Base-by-base conservation (phyloP, 1,140 invertebrate genomes). In the Caenorhabditis briggsae region DNA sequence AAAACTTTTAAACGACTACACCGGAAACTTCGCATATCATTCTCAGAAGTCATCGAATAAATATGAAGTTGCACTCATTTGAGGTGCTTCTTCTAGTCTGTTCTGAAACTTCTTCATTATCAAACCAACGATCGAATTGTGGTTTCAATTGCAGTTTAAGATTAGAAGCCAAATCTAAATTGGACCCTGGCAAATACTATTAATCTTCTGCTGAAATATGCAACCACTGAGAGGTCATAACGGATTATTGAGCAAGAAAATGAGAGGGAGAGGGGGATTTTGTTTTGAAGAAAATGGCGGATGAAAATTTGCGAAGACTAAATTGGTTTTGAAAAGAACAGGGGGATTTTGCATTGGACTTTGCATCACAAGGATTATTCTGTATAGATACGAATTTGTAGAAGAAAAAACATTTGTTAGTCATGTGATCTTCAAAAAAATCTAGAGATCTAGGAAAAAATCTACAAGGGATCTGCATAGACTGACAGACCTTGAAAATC, bases 151-250 rank as follows among this genome's bases (percentile, higher is more conserved):
- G 64, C 41, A 70, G 64, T 70, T 43, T 23, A 33, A 70, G 64
- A 70, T 70, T 70, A 70, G 64, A 70, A 70, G 64, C 64, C 64
- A 70, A 70, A 70, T 70, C 64, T 70, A 70, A 70, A 46, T 70
- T 70, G 14, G 64, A 43, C 11, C 41, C 12, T 8, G 14, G 3
- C 43, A 43, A 8, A 14, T 6, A 16, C 18, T 33, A 70, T 41
- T 70, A 70, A 78, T 50, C 46, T 6, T 33, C 46, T 2, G 11
- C n/a, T 23, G 23, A 78, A 18, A 46, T 50, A 9, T 43, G 46
- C 46, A 50, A 8, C 18, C 16, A n/a, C 43, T 6, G 41, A 78
- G 46, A 78, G 46, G 46, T 46, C 14, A 78, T 50, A 78, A 78
- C 53, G 70, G 70, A 78, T 78, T 78, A 78, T 78, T 23, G 70